Base-by-base conservation (phyloP, 1,140 invertebrate genomes). In the Anoplophora glabripennis region DNA sequence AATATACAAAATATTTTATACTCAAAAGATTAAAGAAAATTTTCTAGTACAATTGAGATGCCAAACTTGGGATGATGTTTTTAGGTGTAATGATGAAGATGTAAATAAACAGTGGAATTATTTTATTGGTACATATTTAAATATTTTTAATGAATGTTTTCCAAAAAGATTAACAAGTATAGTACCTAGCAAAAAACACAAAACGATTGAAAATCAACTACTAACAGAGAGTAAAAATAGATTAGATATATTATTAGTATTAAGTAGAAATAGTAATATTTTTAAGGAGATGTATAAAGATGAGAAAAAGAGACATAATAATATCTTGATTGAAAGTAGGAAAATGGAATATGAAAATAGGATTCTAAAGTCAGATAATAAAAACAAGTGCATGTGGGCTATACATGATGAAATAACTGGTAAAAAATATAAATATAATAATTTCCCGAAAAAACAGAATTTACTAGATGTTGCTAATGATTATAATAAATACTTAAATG, bases 121-220 rank as follows among this genome's bases (percentile, higher is more conserved):
- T 45, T 45, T 45, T 18, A 45, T 45, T 45, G 14, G 21, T 45
- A 15, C 15, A 11, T 45, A 9, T 18, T 17, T 45, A 45, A 45
- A 45, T 15, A 45, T 45, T 45, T 45, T 45, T 15, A 45, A 45
- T 45, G 42, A 45, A 15, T 45, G 42, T 45, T 45, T 45, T 45
- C 42, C 42, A 12, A 11, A 17, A 15, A 12, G 5, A 28, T 28
- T 28, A 28, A 3, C 21, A 28, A 28, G 21, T 5, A 28, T 28
- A 28, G 21, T 28, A 28, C 21, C 21, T 28, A 28, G 5, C 3
- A 28, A 28, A 28, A 28, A 5, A 28, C 21, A 5, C 21, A 28
- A 28, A 28, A 28, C 5, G 5, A 28, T 28, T 28, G 21, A 28
- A 28, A 28, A 5, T 28, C 21, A 28, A 28, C 5, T 5, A 28